Conservation (phyloP, 2,888 invertebrate genomes). For the Hydriomena furcata region DNA sequence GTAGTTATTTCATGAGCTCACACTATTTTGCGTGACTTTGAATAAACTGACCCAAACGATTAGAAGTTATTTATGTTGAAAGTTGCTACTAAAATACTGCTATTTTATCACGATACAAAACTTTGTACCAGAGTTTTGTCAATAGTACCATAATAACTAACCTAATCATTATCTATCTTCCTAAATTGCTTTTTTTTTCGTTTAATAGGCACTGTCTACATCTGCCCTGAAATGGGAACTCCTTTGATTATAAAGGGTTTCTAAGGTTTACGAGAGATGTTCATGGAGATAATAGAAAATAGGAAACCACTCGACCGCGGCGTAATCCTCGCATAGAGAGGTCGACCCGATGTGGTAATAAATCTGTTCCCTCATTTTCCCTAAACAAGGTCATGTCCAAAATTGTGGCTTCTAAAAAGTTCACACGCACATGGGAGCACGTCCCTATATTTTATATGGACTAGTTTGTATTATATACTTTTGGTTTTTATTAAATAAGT, state of each 20-base stretch:
- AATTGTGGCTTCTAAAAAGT: not conserved
- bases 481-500: no score
- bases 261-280: slow-evolving; percentile 12
- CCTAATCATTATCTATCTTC: no score
- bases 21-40: slow-evolving; percentile 3
- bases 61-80: slow-evolving; percentile 11
- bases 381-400: slow-evolving; percentile 8
- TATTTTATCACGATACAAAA: slow-evolving; percentile 5
- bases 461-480: no score
- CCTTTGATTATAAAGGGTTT: slow-evolving; percentile 7
- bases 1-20: no score
- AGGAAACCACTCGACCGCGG: slow-evolving; percentile 4
- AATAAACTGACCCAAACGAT: slow-evolving; percentile 1
- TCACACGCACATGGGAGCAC: not conserved
- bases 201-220: slow-evolving; percentile 1
- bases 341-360: slow-evolving; percentile 10
- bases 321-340: slow-evolving; percentile 13
- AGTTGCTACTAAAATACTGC: not conserved
- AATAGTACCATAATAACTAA: no score
- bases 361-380: slow-evolving; percentile 16
- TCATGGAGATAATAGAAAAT: slow-evolving; percentile 17
- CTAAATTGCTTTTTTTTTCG: not conserved
- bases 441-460: no score
- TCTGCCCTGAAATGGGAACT: slow-evolving; percentile 1
- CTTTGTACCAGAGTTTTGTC: not conserved